These are phyloP conservation scores for Oreochromis niloticus DNA, from an alignment of 2,113 vertebrate species.

Conservation along the genomic window DNA sequence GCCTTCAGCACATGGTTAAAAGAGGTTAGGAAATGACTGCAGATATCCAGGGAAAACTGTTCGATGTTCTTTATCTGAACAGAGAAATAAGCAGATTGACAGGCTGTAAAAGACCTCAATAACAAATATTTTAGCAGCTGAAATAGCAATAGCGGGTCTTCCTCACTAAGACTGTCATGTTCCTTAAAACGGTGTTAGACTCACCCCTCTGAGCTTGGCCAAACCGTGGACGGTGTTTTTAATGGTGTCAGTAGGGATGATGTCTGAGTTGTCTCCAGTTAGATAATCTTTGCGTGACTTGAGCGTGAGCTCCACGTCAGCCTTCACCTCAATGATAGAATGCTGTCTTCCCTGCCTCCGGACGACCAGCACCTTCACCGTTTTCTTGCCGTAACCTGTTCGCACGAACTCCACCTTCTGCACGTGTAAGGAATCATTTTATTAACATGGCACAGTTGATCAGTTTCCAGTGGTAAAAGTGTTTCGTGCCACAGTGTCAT, in stretches of 20 bases:
- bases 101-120: neutral
- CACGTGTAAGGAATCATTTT: neutral
- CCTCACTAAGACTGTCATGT: neutral
- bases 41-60: slow-evolving; percentile 82
- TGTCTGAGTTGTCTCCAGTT: slow-evolving; percentile 82
- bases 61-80: slow-evolving; percentile 79
- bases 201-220: slow-evolving; percentile 89
- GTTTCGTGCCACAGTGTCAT: neutral
- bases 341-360: slow-evolving; percentile 77
- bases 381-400: slow-evolving; percentile 91
- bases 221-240: slow-evolving; percentile 91
- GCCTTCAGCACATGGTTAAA: slow-evolving; percentile 80
- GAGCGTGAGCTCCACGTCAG: slow-evolving; percentile 84
- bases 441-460: neutral
- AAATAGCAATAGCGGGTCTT: accelerated
- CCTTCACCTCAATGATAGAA: slow-evolving; percentile 80
- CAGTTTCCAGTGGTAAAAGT: neutral
- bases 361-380: slow-evolving; percentile 83
- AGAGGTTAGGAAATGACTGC: slow-evolving; percentile 81
- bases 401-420: slow-evolving; percentile 86
- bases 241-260: slow-evolving; percentile 96
- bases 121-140: neutral
- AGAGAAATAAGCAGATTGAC: neutral
- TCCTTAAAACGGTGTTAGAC: slow-evolving; percentile 4
- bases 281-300: slow-evolving; percentile 83